phyloP scores from a whole-genome alignment of 1,140 invertebrate species.

The Anastatus disparis region DNA sequence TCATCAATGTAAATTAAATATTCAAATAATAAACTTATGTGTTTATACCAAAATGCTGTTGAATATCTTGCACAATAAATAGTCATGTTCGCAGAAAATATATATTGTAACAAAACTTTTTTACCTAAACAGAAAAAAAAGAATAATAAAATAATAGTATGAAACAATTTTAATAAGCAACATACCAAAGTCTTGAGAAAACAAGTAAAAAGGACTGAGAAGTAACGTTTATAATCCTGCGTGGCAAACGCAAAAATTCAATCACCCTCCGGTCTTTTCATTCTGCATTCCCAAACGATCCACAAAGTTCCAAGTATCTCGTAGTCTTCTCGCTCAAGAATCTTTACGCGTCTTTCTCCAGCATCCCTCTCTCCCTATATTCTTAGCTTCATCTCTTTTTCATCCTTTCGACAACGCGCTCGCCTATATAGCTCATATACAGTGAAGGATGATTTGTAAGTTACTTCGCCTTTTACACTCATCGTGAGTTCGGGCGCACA shows the following conservation, averaged over 20 bases:
- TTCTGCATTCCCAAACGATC: conserved; percentile 31
- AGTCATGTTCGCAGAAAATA: too few relatives aligned
- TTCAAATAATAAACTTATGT: too few relatives aligned
- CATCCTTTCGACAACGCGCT: not conserved
- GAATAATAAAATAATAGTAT: too few relatives aligned
- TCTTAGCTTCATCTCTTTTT: not conserved
- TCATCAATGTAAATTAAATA: too few relatives aligned
- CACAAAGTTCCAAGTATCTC: conserved; percentile 12
- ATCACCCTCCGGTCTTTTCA: conserved; percentile 32
- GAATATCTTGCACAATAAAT: too few relatives aligned
- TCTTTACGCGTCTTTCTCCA: not conserved
- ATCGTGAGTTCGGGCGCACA: not conserved
- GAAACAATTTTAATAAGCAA: conserved; percentile 28
- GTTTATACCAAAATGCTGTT: not conserved
- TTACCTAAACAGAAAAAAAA: too few relatives aligned
- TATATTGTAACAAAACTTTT: too few relatives aligned
- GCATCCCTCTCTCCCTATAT: too few relatives aligned
- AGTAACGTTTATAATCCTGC: not conserved
- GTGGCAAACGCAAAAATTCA: conserved; percentile 25
- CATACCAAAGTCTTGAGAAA: conserved; percentile 2
- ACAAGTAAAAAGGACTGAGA: not conserved
- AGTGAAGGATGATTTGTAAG: conserved; percentile 25
- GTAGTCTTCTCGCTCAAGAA: not conserved
- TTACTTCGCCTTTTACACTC: conserved; percentile 6
- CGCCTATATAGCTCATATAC: too few relatives aligned